Evolutionary conservation across 2,797 vertebrate genomes (phyloP).

Genomic region (Fistularia tabacaria): DNA sequence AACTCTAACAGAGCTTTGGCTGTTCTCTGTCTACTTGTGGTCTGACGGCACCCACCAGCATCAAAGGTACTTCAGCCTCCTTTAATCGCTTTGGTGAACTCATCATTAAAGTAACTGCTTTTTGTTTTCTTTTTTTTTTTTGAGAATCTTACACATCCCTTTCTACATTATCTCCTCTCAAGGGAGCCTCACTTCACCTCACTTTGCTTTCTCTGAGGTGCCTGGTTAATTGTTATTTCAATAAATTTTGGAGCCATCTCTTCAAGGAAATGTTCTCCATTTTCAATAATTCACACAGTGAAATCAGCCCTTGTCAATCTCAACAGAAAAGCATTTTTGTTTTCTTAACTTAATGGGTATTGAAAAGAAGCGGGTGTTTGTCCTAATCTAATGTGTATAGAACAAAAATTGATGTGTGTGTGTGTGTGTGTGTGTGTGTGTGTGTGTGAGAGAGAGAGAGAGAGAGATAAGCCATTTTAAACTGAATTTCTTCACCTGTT

Average conservation of each 20-base stretch:
- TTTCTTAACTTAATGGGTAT: slow-evolving; percentile 13
- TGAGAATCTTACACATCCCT: slow-evolving; percentile 39
- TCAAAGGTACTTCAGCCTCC: slow-evolving; percentile 69
- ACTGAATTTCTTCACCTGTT: too few species aligned
- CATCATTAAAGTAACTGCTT: slow-evolving; percentile 60
- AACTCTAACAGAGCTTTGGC: slow-evolving; percentile 44
- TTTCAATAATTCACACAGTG: slow-evolving; percentile 51
- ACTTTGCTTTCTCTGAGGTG: slow-evolving; percentile 26
- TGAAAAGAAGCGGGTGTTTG: slow-evolving; percentile 8
- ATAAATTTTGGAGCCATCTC: slow-evolving; percentile 34
- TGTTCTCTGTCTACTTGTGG: slow-evolving; percentile 48
- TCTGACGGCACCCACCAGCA: slow-evolving; percentile 55
- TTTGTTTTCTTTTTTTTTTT: slow-evolving; percentile 33
- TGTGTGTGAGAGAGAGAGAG: too few species aligned
- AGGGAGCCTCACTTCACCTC: slow-evolving; percentile 29
- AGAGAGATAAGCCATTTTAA: too few species aligned
- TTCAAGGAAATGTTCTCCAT: slow-evolving; percentile 29
- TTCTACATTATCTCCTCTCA: slow-evolving; percentile 39
- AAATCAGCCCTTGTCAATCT: slow-evolving; percentile 38
- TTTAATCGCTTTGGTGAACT: slow-evolving; percentile 62
- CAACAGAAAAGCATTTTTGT: slow-evolving; percentile 21
- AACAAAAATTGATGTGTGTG: too few species aligned
- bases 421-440: too few species aligned
- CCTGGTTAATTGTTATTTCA: slow-evolving; percentile 43
- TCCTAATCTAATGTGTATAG: slow-evolving; percentile 1